phyloP scores from a whole-genome alignment of 2,888 invertebrate species.

The Latheticus oryzae region DNA sequence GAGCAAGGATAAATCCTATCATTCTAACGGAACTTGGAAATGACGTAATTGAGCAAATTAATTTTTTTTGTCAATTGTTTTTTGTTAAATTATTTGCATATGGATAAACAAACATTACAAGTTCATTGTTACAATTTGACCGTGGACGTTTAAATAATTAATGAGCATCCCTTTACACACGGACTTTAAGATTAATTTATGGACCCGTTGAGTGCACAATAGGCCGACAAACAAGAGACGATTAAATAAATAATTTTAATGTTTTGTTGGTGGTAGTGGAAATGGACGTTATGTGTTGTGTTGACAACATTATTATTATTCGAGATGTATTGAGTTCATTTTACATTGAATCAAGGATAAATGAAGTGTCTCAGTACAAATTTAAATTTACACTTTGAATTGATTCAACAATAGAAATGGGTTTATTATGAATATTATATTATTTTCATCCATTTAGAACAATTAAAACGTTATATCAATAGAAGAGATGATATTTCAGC shows the following conservation, averaged over 20 bases:
- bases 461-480: too few species aligned
- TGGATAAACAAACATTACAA: constrained; percentile 11
- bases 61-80: constrained; percentile 10
- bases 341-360: too few species aligned
- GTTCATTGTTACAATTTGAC: constrained; percentile 35
- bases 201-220: constrained; percentile 20
- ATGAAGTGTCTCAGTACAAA: too few species aligned
- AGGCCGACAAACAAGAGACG: constrained; percentile 21
- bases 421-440: too few species aligned
- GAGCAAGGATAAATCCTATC: constrained; percentile 34
- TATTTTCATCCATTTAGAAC: too few species aligned
- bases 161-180: constrained; percentile 20
- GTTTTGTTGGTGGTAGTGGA: too few species aligned
- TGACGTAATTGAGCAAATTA: constrained; percentile 27
- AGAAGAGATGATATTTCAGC: too few species aligned
- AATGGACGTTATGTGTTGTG: too few species aligned
- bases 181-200: constrained; percentile 29
- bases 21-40: constrained; percentile 18
- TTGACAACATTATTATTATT: too few species aligned
- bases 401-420: too few species aligned
- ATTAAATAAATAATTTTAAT: constrained; percentile 24
- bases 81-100: constrained; percentile 20
- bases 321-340: too few species aligned
- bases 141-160: constrained; percentile 31
- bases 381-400: too few species aligned